Conservation (phyloP, 2,113 vertebrate species). For the Odocoileus virginianus region DNA sequence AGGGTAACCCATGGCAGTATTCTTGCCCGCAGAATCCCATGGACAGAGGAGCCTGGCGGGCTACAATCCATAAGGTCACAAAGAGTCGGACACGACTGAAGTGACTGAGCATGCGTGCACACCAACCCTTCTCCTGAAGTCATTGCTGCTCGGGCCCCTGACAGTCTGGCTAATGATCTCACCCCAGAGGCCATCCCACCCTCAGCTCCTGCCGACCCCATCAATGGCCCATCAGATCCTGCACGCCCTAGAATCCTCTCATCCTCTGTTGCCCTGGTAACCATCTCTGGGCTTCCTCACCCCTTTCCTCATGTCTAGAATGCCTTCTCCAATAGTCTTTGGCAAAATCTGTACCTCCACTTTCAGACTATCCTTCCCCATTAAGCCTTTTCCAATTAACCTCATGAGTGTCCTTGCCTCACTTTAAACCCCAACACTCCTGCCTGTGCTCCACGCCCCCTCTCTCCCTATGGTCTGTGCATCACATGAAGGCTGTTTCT, state of each 20-base stretch:
- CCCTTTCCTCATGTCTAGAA: background rate
- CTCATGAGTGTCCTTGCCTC: background rate
- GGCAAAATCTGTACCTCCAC: background rate
- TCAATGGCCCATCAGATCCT: background rate
- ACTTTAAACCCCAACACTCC: background rate
- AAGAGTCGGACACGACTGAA: background rate
- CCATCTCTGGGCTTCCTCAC: background rate
- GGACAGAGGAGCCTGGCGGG: background rate
- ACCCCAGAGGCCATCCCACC: background rate
- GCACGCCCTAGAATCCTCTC: background rate
- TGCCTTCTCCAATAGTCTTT: background rate
- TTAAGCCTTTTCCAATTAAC: background rate
- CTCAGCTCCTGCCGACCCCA: background rate
- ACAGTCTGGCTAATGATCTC: background rate
- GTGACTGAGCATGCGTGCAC: background rate
- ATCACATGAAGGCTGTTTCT: background rate
- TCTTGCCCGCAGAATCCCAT: background rate
- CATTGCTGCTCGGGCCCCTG: background rate
- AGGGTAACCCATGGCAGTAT: background rate
- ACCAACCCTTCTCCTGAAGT: background rate
- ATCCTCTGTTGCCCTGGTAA: background rate
- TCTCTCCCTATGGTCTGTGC: background rate
- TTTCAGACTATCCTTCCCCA: background rate
- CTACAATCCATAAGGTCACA: background rate
- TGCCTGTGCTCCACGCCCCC: rapidly evolving